Evolutionary conservation across 2,888 invertebrate species (phyloP), one percentile per base, ranked within the genome.

Genomic region (Eledona agricola): DNA sequence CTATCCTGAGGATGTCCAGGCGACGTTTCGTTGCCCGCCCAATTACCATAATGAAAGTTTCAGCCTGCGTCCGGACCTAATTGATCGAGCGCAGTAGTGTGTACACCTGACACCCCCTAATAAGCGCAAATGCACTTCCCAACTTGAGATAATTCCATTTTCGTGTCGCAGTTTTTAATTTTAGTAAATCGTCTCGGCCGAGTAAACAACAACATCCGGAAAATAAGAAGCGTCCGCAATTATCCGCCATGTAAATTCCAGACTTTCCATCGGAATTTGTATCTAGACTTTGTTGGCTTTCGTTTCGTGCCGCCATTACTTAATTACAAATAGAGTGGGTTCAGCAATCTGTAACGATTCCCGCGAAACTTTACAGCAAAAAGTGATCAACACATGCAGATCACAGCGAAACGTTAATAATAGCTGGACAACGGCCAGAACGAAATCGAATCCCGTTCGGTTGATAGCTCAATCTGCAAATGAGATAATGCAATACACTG

Each of bases 361-460:
- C 45, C 43, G 15, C 32, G 9, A 11, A 34, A 29, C 16, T 29
- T 42, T n/a, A 29, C 12, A 17, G 42, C 29, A 43, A 43, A 43
- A 43, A 45, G 45, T 34, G 45, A 45, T 45, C 45, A 45, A 45
- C 45, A 45, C 45, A 34, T 45, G 45, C 45, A 34, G 34, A 45
- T 45, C 34, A 23, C 34, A 45, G 20, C 34, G 16, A 34, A 22
- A 25, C 45, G 15, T 32, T 45, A 45, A 34, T 45, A 45, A 45
- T 45, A 5, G 12, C 28, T 45, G 45, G 45, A 22, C 23, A 16
- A 17, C 3, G 23, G 45, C 45, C 45, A 45, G 34, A 34, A 32
- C 31, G 29, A 43, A 43, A 31, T 20, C 43, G 22, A 31, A 43
- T 31, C 22, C 20, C 7, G 16, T 17, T 29, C 9, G 16, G 28